Conservation (phyloP, 1,140 invertebrate genomes). For the Panulirus ornatus region DNA sequence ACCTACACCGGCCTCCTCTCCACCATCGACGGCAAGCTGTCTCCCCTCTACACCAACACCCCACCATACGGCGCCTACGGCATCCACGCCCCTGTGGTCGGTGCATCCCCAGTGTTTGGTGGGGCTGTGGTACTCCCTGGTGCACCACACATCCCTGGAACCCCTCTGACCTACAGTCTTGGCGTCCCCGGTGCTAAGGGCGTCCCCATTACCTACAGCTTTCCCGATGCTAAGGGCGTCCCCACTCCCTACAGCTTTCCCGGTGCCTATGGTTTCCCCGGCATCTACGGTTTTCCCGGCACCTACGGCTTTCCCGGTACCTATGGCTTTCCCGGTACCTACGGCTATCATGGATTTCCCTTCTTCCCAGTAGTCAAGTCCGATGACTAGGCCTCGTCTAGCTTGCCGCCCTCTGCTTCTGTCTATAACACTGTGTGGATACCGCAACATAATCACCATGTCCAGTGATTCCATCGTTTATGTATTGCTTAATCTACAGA, state of each 20-base stretch:
- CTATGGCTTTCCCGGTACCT: not conserved
- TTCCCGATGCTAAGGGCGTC: not conserved
- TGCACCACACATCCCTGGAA: too few relatives aligned
- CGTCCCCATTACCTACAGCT: not conserved
- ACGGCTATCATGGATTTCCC: not conserved
- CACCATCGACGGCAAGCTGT: constrained; percentile 20
- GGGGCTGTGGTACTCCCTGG: too few relatives aligned
- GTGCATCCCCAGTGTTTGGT: not conserved
- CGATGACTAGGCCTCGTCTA: too few relatives aligned
- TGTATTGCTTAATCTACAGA: too few relatives aligned
- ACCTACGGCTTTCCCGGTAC: not conserved
- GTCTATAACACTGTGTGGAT: too few relatives aligned
- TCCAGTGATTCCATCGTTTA: too few relatives aligned
- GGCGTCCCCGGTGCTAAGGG: not conserved
- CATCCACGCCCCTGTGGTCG: not conserved
- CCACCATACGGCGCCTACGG: constrained; percentile 20
- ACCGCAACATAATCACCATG: too few relatives aligned
- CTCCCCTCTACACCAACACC: constrained; percentile 13
- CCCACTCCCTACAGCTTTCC: too few relatives aligned
- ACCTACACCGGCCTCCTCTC: constrained; percentile 30
- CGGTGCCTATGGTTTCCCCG: too few relatives aligned
- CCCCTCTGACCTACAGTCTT: not conserved
- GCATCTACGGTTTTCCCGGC: too few relatives aligned
- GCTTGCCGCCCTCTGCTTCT: too few relatives aligned
- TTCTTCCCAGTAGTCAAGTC: too few relatives aligned